Base-by-base conservation (phyloP, 1,140 invertebrate genomes). In the Euschistus heros region DNA sequence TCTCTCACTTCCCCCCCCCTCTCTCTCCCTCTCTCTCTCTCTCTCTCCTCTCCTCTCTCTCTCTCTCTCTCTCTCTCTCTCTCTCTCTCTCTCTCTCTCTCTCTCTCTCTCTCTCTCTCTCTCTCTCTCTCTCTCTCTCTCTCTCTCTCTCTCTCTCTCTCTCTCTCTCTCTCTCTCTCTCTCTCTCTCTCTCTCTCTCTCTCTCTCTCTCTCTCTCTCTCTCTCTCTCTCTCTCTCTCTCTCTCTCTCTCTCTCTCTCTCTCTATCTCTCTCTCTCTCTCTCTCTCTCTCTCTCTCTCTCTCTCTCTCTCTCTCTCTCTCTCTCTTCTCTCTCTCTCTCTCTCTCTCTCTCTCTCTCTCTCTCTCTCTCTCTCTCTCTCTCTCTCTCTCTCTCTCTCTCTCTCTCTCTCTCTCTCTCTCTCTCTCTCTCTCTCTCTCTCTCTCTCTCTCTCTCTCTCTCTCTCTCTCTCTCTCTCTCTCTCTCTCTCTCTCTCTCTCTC, bases 351-450 rank as follows among this genome's bases (percentile, higher is more conserved):
- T 61, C 67, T 65, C 62, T 61, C 62, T 68, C 63, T 64, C 61
- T 68, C 68, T 69, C 55, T 62, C 37, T 50, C 65, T 55, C 52
- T 67, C 55, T 67, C 59, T 33, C 63, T 64, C 65, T 69, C 65
- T 47, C 37, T 46, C 66, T 30, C 66, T 63, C 65, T 46, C 66
- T 66, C 66, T 62, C 33, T 64, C 62, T 69, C 69, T 66, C 67
- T 66, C 64, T 57, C 67, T 66, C 62, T 63, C 69, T 67, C 69
- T 55, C 42, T 66, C 67, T 61, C 46, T 62, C 55, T 60, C 66
- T 65, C 69, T 65, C 67, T 71, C 70, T 69, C 69, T 70, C 62
- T 66, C 52, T 67, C 62, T 44, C 61, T 67, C 64, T 52, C 26
- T 55, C 57, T 59, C 64, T 64, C 59, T 24, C 47, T 20, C 10